phyloP scores from a whole-genome alignment of 2,113 vertebrate species.

The Pithys albifrons region DNA sequence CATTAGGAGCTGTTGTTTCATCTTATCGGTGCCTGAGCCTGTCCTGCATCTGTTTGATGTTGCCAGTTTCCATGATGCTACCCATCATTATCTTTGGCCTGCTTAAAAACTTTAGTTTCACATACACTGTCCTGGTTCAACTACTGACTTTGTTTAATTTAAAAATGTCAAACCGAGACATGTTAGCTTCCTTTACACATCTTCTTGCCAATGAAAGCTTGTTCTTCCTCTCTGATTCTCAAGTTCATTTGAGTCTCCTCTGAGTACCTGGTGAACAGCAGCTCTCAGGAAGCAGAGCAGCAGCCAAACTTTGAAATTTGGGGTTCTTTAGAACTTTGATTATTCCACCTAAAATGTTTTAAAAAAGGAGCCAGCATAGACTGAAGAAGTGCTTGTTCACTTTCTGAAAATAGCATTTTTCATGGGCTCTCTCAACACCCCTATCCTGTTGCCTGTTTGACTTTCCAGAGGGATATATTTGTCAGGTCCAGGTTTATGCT shows the following conservation, averaged over 20 bases:
- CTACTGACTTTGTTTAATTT: neutral
- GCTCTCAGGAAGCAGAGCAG: neutral
- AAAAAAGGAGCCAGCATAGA: neutral
- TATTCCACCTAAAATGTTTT: neutral
- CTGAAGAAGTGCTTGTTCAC: neutral
- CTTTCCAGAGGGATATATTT: neutral
- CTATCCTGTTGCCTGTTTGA: neutral
- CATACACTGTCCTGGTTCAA: neutral
- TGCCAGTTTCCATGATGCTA: neutral
- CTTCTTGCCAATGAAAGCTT: neutral
- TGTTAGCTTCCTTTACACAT: neutral
- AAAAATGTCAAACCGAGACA: neutral
- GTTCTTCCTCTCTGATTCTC: neutral
- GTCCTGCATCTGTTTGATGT: neutral
- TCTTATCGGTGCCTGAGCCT: neutral
- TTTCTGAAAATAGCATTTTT: neutral
- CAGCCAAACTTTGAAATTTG: neutral
- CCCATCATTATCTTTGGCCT: neutral
- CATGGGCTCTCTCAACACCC: fast-evolving
- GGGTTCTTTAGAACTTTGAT: neutral
- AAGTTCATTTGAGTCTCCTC: fast-evolving
- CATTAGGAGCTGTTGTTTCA: neutral
- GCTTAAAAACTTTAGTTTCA: neutral
- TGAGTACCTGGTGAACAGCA: neutral
- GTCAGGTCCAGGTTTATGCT: neutral